phyloP scores from a whole-genome alignment of 2,113 vertebrate genomes.

The Enhydra lutris region DNA sequence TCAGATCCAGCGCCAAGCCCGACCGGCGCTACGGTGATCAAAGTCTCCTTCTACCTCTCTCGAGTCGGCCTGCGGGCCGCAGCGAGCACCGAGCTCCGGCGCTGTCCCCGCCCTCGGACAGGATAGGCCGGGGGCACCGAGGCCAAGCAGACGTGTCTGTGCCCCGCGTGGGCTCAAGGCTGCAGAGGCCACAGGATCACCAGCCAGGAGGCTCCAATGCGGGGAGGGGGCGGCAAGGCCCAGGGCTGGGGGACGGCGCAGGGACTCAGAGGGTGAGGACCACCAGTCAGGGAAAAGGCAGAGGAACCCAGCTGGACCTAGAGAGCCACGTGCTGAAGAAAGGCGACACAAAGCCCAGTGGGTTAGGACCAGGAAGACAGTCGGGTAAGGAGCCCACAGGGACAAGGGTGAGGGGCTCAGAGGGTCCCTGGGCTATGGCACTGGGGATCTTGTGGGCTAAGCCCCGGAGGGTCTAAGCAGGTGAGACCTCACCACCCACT shows the following conservation, averaged over 20 bases:
- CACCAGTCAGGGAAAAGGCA: accelerated
- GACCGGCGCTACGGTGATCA: accelerated
- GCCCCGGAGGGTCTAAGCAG: background rate
- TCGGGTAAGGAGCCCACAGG: accelerated
- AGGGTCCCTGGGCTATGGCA: background rate
- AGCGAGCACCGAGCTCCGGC: accelerated
- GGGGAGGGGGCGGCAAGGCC: accelerated
- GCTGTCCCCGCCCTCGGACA: accelerated
- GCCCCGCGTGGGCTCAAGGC: background rate
- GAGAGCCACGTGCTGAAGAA: accelerated
- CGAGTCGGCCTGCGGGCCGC: accelerated
- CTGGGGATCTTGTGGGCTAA: accelerated
- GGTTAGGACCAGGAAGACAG: accelerated
- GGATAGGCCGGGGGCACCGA: accelerated
- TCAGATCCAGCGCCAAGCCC: accelerated
- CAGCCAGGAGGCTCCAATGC: accelerated
- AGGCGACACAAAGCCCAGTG: accelerated
- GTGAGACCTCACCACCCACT: accelerated
- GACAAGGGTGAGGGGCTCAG: accelerated
- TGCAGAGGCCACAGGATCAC: accelerated
- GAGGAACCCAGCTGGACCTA: accelerated
- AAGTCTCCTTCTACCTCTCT: accelerated
- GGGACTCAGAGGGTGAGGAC: accelerated
- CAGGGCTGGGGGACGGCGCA: background rate
- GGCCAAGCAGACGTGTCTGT: accelerated